phyloP scores from a whole-genome alignment of 2,888 invertebrate genomes.

The Drosophila monieri region DNA sequence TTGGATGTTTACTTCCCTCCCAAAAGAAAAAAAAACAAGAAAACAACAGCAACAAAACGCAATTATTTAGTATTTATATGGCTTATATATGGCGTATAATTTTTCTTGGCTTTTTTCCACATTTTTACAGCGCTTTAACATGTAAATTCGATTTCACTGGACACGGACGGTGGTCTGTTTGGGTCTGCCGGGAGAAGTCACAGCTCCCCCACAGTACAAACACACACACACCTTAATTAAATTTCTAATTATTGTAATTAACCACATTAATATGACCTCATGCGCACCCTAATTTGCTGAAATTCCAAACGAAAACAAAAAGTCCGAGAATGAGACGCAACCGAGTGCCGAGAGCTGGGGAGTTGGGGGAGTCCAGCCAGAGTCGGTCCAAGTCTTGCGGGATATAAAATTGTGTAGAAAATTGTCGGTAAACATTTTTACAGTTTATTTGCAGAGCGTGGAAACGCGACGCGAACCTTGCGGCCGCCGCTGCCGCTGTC shows the following conservation, averaged over 20 bases:
- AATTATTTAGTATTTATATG: conserved; percentile 70
- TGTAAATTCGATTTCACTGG: conserved; percentile 75
- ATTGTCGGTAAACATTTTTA: conserved; percentile 79
- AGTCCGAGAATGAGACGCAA: neutral
- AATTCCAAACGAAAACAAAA: conserved; percentile 54
- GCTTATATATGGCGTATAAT: conserved; percentile 50
- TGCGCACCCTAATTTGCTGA: conserved; percentile 74
- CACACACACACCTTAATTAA: conserved; percentile 68
- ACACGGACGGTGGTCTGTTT: conserved; percentile 10
- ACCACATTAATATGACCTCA: conserved; percentile 80
- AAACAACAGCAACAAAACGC: conserved; percentile 50
- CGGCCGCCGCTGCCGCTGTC: conserved; percentile 7
- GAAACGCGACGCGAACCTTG: conserved; percentile 27
- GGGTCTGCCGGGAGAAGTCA: conserved; percentile 24
- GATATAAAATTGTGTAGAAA: conserved; percentile 79
- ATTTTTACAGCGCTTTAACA: conserved; percentile 70
- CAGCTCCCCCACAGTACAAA: conserved; percentile 24
- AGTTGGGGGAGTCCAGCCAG: too few relatives aligned
- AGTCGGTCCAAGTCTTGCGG: conserved; percentile 41
- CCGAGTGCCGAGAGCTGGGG: conserved; percentile 6
- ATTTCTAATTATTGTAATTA: conserved; percentile 80
- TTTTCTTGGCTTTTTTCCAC: conserved; percentile 32
- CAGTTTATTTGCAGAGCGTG: conserved; percentile 74
- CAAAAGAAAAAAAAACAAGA: neutral
- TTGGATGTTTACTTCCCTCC: conserved; percentile 3